Conservation (phyloP, 2,888 invertebrate genomes). For the Pachliopta kotzebuea region DNA sequence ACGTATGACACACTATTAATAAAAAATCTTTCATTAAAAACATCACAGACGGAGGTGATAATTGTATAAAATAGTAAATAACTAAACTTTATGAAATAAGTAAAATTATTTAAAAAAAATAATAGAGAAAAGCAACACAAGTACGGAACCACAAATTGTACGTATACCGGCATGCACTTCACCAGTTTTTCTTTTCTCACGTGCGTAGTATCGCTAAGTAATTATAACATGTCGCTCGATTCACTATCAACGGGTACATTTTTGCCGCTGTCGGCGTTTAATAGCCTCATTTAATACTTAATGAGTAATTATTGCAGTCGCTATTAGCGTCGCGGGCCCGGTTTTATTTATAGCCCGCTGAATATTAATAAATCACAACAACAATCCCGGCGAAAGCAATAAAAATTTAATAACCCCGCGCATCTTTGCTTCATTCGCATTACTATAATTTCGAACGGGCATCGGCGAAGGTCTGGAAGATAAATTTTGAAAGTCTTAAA, state of each 20-base stretch:
- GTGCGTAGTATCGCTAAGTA: neutral
- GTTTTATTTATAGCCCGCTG: slow-evolving; percentile 61
- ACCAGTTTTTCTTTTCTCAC: neutral
- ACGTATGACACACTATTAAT: too few species aligned
- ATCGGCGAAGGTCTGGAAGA: slow-evolving; percentile 60
- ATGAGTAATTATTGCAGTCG: slow-evolving; percentile 65
- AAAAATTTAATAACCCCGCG: slow-evolving; percentile 70
- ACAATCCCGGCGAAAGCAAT: slow-evolving; percentile 65
- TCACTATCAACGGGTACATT: slow-evolving; percentile 31
- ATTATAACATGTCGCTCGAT: neutral
- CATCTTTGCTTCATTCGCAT: slow-evolving; percentile 50
- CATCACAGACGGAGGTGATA: too few species aligned
- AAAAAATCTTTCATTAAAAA: too few species aligned
- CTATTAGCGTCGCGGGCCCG: slow-evolving; percentile 58
- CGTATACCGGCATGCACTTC: too few species aligned
- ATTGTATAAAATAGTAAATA: too few species aligned
- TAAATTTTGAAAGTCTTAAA: slow-evolving; percentile 75
- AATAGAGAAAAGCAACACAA: too few species aligned
- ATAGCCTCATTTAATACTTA: slow-evolving; percentile 62
- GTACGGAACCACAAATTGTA: too few species aligned
- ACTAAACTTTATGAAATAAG: too few species aligned
- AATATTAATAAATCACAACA: slow-evolving; percentile 71
- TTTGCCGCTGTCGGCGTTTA: slow-evolving; percentile 45
- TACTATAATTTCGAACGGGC: slow-evolving; percentile 55
- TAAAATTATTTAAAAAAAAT: too few species aligned